Base-by-base conservation (phyloP, 2,797 vertebrate genomes). In the Coracias cyanogaster region DNA sequence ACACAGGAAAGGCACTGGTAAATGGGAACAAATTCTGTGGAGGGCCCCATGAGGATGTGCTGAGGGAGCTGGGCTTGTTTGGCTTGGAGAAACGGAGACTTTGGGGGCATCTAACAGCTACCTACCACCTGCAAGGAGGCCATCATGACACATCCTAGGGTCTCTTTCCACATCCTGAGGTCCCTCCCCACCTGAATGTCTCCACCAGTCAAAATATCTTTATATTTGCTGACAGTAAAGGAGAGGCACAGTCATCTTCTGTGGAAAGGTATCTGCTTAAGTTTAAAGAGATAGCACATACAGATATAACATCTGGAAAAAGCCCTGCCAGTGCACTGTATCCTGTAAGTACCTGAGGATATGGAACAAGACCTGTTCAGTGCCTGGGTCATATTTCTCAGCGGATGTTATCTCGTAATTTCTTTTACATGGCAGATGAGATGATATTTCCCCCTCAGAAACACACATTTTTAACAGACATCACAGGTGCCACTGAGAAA, bases 311-410 rank as follows among this genome's bases (percentile, higher is more conserved):
- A 65, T 7, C 2, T 55, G 77, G 46, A 29, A 90, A 88, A 86
- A 54, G 20, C 22, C 16, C 35, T 39, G 49, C 9, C 43, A 26
- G 28, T 52, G n/a, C 37, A 26, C 4, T 13, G 9, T 37, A 48
- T 62, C 3, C 1, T 51, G 37, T 67, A 81, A 88, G 57, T 69
- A 70, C 12, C 48, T 79, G 14, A 69, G 28, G 52, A 46, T 60
- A 65, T 10, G 82, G 51, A 84, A 90, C 20, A 66, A 49, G 60
- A 80, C 28, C 12, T 81, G 19, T 28, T 88, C 66, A 62, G 70
- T 46, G 35, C 51, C 70, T 64, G 20, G 31, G 39, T 86, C 73
- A 29, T 66, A 66, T 79, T 91, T 94, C 84, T 85, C 52, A 94
- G 77, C 2, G 9, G 55, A 62, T 79, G 51, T 39, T 80, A 46